phyloP scores from a whole-genome alignment of 1,140 invertebrate species.

The Drosophila repleta region DNA sequence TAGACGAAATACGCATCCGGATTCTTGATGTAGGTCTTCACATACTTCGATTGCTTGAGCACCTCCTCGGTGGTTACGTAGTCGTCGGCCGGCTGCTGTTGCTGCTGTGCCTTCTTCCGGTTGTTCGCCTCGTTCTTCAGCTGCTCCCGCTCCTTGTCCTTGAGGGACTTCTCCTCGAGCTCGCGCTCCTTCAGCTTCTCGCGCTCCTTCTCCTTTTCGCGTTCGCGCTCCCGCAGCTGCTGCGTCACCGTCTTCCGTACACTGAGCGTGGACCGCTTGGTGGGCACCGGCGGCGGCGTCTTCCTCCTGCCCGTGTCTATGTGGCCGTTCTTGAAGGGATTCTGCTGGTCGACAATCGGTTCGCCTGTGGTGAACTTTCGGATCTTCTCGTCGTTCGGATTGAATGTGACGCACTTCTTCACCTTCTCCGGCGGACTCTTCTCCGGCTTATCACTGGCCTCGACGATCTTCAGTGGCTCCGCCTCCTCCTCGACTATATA shows the following conservation, averaged over 20 bases:
- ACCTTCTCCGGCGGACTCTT: slow-evolving; percentile 19
- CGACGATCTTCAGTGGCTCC: slow-evolving; percentile 52
- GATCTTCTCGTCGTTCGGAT: slow-evolving; percentile 77
- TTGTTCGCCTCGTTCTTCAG: slow-evolving; percentile 63
- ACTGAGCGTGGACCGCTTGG: slow-evolving; percentile 70
- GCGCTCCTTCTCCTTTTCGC: slow-evolving; percentile 56
- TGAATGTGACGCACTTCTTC: slow-evolving; percentile 78
- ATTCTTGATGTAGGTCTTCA: slow-evolving; percentile 83
- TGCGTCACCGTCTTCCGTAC: slow-evolving; percentile 71
- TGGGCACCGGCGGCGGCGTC: slow-evolving; percentile 67
- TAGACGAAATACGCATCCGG: slow-evolving; percentile 80
- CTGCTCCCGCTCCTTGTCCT: slow-evolving; percentile 45
- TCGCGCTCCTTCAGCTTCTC: slow-evolving; percentile 45
- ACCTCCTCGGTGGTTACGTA: slow-evolving; percentile 83
- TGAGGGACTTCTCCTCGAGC: slow-evolving; percentile 24
- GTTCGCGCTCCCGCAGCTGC: slow-evolving; percentile 67
- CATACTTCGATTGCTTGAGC: slow-evolving; percentile 83
- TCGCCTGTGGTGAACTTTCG: slow-evolving; percentile 77
- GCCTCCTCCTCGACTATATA: slow-evolving; percentile 38
- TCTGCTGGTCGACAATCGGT: slow-evolving; percentile 78
- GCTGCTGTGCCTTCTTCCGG: slow-evolving; percentile 26
- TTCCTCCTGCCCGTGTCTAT: slow-evolving; percentile 48
- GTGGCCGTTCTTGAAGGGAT: slow-evolving; percentile 74
- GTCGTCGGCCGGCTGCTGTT: slow-evolving; percentile 45
- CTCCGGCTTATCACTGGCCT: slow-evolving; percentile 9